A percentile compares a stretch with the other conserved stretches of the same genome.
phyloP scores from a whole-genome alignment of 1,140 invertebrate genomes.

The Caenorhabditis inopinata region DNA sequence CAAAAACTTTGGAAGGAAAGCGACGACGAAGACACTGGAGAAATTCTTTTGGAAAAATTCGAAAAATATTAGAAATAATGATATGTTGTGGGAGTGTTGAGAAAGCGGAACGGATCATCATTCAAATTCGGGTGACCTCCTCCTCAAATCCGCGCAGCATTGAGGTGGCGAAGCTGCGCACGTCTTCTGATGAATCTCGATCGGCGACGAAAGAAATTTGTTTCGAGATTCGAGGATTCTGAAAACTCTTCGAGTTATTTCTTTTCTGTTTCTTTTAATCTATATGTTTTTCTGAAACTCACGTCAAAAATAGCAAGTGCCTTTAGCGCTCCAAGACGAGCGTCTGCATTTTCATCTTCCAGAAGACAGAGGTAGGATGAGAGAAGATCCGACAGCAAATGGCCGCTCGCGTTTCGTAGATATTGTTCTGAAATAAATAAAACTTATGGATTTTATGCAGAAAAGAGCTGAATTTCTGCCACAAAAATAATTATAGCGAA shows the following conservation, averaged over 20 bases:
- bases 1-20: background rate
- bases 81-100: background rate
- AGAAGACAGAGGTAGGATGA: slow-evolving; percentile 47
- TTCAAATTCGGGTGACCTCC: slow-evolving; percentile 2
- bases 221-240: slow-evolving; percentile 41
- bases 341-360: slow-evolving; percentile 35
- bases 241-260: no score
- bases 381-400: slow-evolving; percentile 43
- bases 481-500: no score
- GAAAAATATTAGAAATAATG: background rate
- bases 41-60: background rate
- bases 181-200: background rate
- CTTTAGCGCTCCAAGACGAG: slow-evolving; percentile 44
- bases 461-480: no score
- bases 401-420: slow-evolving; percentile 25
- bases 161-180: background rate
- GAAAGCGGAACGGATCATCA: background rate
- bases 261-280: no score
- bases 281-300: background rate
- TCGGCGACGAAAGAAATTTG: slow-evolving; percentile 33
- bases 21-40: background rate
- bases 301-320: slow-evolving; percentile 43
- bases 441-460: no score
- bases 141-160: slow-evolving; percentile 17
- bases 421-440: slow-evolving; percentile 47